These are phyloP conservation scores for Ictalurus furcatus DNA, from an alignment of 2,113 vertebrate species.

Conservation along the genomic window DNA sequence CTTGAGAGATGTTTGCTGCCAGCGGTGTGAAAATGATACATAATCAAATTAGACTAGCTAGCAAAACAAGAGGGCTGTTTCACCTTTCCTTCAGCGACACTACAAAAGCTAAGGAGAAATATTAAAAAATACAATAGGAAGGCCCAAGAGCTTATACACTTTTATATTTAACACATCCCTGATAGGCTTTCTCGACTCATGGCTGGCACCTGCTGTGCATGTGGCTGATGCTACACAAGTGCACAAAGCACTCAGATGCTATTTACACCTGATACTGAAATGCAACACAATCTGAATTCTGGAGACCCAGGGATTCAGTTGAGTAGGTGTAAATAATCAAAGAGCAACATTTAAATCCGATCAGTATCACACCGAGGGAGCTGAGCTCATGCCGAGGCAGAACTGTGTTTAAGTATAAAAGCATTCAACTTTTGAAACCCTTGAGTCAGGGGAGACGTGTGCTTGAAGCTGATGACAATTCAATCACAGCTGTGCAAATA, in stretches of 20 bases:
- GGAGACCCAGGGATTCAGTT: not conserved
- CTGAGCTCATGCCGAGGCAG: not conserved
- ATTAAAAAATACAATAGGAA: slow-evolving; percentile 2
- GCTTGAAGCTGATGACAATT: slow-evolving; percentile 7
- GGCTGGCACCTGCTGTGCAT: slow-evolving; percentile 23
- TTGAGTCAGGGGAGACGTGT: not conserved
- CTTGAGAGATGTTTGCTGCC: slow-evolving; percentile 11
- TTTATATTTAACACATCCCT: slow-evolving; percentile 37
- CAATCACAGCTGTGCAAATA: slow-evolving; percentile 1
- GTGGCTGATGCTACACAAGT: slow-evolving; percentile 19
- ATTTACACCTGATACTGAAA: slow-evolving; percentile 37
- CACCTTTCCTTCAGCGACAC: not conserved
- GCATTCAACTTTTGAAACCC: not conserved
- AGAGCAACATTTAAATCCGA: slow-evolving; percentile 31
- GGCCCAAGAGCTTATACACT: slow-evolving; percentile 23
- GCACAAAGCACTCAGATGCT: slow-evolving; percentile 3
- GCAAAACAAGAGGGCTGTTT: slow-evolving; percentile 29
- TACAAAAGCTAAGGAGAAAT: slow-evolving; percentile 9
- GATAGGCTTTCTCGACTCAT: slow-evolving; percentile 26
- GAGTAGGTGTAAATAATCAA: slow-evolving; percentile 40
- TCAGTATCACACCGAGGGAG: slow-evolving; percentile 10
- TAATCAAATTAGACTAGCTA: slow-evolving; percentile 49
- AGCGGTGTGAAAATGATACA: slow-evolving; percentile 44
- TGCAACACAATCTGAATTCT: slow-evolving; percentile 20
- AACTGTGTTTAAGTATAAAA: not conserved